A percentile compares a stretch with the other conserved stretches of the same genome.
These are phyloP conservation scores for Eurytoma californica DNA, from an alignment of 2,888 invertebrate genomes.

Conservation along the genomic window DNA sequence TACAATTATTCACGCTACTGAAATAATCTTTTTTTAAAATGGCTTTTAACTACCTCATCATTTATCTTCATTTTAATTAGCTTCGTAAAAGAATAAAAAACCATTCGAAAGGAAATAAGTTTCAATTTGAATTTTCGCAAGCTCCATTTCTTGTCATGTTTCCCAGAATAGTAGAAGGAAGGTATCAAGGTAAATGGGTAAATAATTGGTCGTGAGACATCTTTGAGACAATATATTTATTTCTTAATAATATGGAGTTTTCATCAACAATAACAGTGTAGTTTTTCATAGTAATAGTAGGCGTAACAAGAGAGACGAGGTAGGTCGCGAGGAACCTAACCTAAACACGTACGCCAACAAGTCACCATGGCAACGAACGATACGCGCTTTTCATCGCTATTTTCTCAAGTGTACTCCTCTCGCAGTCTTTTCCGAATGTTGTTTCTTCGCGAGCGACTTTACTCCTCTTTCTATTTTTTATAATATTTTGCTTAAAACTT, in stretches of 20 bases:
- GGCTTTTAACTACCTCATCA: too few species aligned
- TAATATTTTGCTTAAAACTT: slow-evolving; percentile 12
- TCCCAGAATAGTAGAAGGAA: too few species aligned
- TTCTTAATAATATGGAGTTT: slow-evolving; percentile 74
- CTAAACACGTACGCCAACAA: slow-evolving; percentile 72
- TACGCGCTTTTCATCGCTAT: slow-evolving; percentile 48
- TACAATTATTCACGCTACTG: too few species aligned
- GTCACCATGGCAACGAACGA: slow-evolving; percentile 62
- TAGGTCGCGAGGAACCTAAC: slow-evolving; percentile 72
- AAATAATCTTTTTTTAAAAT: too few species aligned
- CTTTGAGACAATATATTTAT: slow-evolving; percentile 75
- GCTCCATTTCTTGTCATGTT: too few species aligned
- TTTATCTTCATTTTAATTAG: too few species aligned
- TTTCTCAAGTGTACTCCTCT: slow-evolving; percentile 7
- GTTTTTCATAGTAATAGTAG: slow-evolving; percentile 64
- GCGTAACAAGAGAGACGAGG: slow-evolving; percentile 74
- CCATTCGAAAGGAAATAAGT: too few species aligned
- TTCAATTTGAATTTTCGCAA: too few species aligned
- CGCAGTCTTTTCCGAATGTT: background rate
- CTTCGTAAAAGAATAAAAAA: too few species aligned
- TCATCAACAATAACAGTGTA: slow-evolving; percentile 75
- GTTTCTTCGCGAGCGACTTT: background rate
- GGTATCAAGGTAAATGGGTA: background rate
- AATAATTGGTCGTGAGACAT: background rate
- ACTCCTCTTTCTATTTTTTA: background rate